Conservation (phyloP, 64 coral and sea anemone species). For the Actinia equina region DNA sequence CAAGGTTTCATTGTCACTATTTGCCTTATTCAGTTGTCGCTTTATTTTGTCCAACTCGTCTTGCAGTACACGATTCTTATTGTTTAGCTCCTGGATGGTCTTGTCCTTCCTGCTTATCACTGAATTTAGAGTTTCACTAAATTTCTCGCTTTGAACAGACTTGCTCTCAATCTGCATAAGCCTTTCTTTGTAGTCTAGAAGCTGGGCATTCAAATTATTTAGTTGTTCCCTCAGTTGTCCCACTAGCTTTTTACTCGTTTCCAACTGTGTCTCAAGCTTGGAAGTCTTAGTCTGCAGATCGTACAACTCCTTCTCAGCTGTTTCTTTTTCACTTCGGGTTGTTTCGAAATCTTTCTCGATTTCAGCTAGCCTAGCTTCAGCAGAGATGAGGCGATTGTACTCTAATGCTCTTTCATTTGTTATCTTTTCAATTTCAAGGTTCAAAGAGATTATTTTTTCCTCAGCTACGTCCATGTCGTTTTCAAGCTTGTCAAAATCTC, state of each 20-base stretch:
- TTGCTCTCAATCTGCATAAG: constrained; percentile 78
- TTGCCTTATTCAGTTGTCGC: constrained; percentile 45
- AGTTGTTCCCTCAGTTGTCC: constrained; percentile 59
- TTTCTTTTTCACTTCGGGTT: constrained; percentile 49
- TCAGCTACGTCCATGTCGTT: constrained; percentile 93
- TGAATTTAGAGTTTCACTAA: constrained; percentile 59
- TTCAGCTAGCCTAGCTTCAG: constrained; percentile 68
- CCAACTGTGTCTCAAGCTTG: constrained; percentile 70
- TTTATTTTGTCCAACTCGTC: constrained; percentile 64
- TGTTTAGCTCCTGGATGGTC: constrained; percentile 55
- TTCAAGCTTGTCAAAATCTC: constrained; percentile 75
- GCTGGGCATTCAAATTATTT: constrained; percentile 50
- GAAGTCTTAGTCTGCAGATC: constrained; percentile 54
- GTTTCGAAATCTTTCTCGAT: constrained; percentile 73
- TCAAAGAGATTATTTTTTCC: constrained; percentile 87
- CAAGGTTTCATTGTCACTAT: constrained; percentile 23
- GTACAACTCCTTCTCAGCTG: constrained; percentile 71
- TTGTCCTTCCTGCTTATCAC: constrained; percentile 66
- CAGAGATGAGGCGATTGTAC: constrained; percentile 65
- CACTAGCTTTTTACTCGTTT: constrained; percentile 50
- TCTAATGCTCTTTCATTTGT: constrained; percentile 68
- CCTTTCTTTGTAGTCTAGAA: constrained; percentile 60
- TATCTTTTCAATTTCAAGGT: constrained; percentile 76
- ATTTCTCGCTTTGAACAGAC: constrained; percentile 68
- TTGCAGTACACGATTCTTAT: constrained; percentile 53